phyloP scores from a whole-genome alignment of 2,888 invertebrate genomes.

The Andrena haemorrhoa region DNA sequence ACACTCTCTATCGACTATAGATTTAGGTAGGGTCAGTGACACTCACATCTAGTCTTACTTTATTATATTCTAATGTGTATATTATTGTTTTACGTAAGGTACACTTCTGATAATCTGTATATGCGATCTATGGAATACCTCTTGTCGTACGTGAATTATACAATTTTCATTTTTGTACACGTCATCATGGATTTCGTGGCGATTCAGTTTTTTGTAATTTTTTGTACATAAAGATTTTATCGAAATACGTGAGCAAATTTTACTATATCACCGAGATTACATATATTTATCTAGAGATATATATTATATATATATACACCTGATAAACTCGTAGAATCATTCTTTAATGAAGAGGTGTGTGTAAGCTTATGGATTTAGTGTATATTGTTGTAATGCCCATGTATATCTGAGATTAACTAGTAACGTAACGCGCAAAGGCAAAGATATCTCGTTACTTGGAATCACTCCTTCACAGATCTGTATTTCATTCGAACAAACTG shows the following conservation, averaged over 20 bases:
- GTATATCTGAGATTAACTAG: conserved; percentile 73
- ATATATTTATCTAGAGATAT: conserved; percentile 53
- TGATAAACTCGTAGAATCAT: conserved; percentile 56
- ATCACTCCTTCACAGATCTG: conserved; percentile 46
- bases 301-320: conserved; percentile 29
- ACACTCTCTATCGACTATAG: conserved; percentile 70
- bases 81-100: conserved; percentile 67
- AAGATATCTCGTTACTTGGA: conserved; percentile 58
- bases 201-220: conserved; percentile 72
- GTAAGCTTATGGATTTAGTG: conserved; percentile 66
- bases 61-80: conserved; percentile 73
- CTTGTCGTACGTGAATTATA: conserved; percentile 54
- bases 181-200: conserved; percentile 53
- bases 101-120: conserved; percentile 58
- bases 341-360: conserved; percentile 56
- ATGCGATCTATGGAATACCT: conserved; percentile 57
- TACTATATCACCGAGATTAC: conserved; percentile 51
- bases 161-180: conserved; percentile 68
- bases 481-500: conserved; percentile 38
- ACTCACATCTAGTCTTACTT: conserved; percentile 80
- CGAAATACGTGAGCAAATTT: conserved; percentile 57
- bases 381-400: conserved; percentile 73
- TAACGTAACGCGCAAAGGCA: conserved; percentile 71
- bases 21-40: conserved; percentile 73
- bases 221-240: conserved; percentile 73